Evolutionary conservation across 2,888 invertebrate genomes (phyloP), one percentile per base, ranked within the genome.

Genomic region (Conchocele bisecta): DNA sequence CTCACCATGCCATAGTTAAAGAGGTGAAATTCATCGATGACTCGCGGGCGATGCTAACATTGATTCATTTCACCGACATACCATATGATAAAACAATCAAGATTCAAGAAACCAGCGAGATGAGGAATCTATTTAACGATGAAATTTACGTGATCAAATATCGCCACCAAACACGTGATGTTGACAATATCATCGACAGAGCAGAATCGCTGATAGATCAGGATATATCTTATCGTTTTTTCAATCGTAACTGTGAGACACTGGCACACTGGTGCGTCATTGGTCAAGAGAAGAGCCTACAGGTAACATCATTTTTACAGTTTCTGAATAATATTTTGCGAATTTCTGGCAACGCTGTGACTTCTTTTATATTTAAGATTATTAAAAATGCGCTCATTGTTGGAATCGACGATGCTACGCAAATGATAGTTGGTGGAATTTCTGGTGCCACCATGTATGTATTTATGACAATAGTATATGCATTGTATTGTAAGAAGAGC

Each of bases 101-200:
- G 17, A 51, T 51, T 9, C 3, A 35, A 33, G 51, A 51, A 33
- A 51, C 51, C n/a, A 35, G 31, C 4, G 51, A 51, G 29, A 26
- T 51, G 20, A 51, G 35, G 35, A 20, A 51, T 20, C 3, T 51
- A 22, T 4, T 33, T 13, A 31, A 51, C 17, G 51, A 51, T 51
- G 51, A 51, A 33, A 51, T 51, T 15, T 51, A 51, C 22, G 51
- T 51, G 31, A 20, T 51, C 11, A 51, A 33, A 51, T 33, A 51
- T 29, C 31, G 33, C 1, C 51, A 51, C 33, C 2, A 29, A 20
- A 51, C 51, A 7, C 33, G 35, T 29, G 20, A 22, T 2, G 11
- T 26, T 5, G 51, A 51, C 20, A 35, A 51, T 20, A 51, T 51
- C 17, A 51, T 51, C 35, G 3, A 35, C 9, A 31, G 51, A 33